A percentile compares a stretch with the other conserved stretches of the same genome.
Evolutionary conservation across 2,888 invertebrate genomes (phyloP).

Genomic region (Corbicula japonica): DNA sequence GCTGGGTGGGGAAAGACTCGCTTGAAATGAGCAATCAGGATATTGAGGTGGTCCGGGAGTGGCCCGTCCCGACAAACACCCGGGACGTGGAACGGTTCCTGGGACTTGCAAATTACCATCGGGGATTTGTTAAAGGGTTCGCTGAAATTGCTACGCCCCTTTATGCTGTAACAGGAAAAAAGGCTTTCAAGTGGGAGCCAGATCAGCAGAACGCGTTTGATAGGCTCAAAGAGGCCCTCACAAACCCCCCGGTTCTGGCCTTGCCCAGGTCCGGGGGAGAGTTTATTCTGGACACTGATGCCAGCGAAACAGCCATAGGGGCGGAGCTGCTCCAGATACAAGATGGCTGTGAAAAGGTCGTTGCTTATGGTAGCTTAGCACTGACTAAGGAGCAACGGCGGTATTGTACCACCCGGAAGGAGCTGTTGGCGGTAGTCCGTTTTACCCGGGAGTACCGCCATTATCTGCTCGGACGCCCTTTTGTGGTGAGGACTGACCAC

Average conservation of each 20-base stretch:
- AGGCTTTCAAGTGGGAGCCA: constrained; percentile 35
- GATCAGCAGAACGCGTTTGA: constrained; percentile 41
- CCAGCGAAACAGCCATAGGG: too few relatives aligned
- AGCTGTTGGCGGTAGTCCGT: neutral
- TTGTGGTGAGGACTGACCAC: neutral
- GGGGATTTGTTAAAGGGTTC: constrained; percentile 45
- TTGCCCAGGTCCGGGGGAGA: constrained; percentile 44
- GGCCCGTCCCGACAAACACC: constrained; percentile 38
- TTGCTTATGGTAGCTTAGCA: too few relatives aligned
- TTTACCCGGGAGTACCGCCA: neutral
- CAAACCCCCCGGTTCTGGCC: constrained; percentile 40
- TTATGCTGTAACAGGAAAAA: constrained; percentile 50
- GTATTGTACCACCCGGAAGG: too few relatives aligned
- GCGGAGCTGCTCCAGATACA: too few relatives aligned
- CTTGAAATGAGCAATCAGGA: constrained; percentile 22
- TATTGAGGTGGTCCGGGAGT: constrained; percentile 29
- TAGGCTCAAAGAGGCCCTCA: constrained; percentile 23
- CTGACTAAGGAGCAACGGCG: too few relatives aligned
- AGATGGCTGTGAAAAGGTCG: too few relatives aligned
- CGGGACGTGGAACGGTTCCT: constrained; percentile 59
- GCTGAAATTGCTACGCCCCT: constrained; percentile 40
- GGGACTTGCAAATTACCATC: constrained; percentile 60
- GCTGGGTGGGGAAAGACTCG: constrained; percentile 17
- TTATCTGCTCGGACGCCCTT: neutral
- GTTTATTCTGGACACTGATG: neutral